These are phyloP conservation scores for Spodoptera litura DNA, from an alignment of 1,140 invertebrate genomes.

Conservation along the genomic window DNA sequence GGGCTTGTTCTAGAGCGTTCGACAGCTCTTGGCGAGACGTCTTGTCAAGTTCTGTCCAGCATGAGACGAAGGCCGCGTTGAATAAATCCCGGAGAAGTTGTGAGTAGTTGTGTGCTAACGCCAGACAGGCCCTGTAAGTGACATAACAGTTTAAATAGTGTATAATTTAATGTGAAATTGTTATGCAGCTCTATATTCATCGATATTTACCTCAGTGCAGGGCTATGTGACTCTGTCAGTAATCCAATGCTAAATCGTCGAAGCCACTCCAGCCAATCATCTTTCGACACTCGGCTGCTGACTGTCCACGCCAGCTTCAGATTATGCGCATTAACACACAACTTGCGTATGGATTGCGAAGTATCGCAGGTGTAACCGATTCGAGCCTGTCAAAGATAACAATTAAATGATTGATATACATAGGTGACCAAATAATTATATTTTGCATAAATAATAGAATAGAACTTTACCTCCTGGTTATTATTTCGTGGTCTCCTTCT, in stretches of 20 bases:
- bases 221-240: conserved; percentile 97
- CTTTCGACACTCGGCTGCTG: conserved; percentile 95
- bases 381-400: conserved; percentile 70
- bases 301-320: conserved; percentile 96
- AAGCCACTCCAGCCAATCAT: conserved; percentile 99
- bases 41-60: conserved; percentile 97
- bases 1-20: conserved; percentile 94
- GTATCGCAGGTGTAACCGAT: conserved; percentile 87
- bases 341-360: conserved; percentile 89
- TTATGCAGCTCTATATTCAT: neutral
- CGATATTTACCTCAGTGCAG: conserved; percentile 89
- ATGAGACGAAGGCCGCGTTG: conserved; percentile 99
- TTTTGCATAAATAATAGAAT: too few species aligned
- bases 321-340: conserved; percentile 94
- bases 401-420: too few species aligned
- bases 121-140: conserved; percentile 91
- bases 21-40: conserved; percentile 95
- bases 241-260: conserved; percentile 96
- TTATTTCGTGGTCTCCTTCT: conserved; percentile 80
- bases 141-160: neutral
- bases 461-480: conserved; percentile 80
- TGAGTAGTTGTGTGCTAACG: conserved; percentile 97
- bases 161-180: too few species aligned
- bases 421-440: too few species aligned
- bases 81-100: conserved; percentile 98